These are phyloP conservation scores for Linurgus olivaceus DNA, from an alignment of 2,797 vertebrate species.

Conservation along the genomic window DNA sequence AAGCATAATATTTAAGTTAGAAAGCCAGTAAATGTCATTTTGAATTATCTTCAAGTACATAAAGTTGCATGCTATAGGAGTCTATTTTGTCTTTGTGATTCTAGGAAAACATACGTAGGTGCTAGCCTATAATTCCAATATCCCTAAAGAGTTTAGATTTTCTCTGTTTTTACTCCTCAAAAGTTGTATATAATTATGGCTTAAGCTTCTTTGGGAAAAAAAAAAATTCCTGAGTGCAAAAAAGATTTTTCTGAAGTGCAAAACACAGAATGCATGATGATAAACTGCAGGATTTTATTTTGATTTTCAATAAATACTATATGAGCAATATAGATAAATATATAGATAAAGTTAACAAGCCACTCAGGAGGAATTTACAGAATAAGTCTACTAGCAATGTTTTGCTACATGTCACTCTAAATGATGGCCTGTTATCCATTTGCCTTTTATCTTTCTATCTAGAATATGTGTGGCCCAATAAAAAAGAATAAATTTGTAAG, in stretches of 20 bases:
- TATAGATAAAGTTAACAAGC: conserved; percentile 56
- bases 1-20: conserved; percentile 13
- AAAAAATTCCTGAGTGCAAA: neutral
- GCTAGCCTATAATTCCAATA: neutral
- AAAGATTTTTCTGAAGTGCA: neutral
- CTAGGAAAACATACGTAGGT: neutral
- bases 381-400: conserved; percentile 44
- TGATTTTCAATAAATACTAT: conserved; percentile 32
- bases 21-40: neutral
- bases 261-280: neutral
- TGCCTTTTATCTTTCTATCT: conserved; percentile 77
- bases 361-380: conserved; percentile 48
- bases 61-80: neutral
- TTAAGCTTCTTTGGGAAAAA: neutral
- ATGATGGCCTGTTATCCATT: conserved; percentile 68
- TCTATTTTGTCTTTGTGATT: neutral
- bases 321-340: conserved; percentile 32
- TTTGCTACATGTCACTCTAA: conserved; percentile 66
- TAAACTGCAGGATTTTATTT: neutral
- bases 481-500: conserved; percentile 81
- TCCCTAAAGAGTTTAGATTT: neutral
- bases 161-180: neutral
- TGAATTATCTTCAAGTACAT: conserved; percentile 10
- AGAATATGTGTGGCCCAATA: conserved; percentile 79
- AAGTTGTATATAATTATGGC: neutral